Evolutionary conservation across 2,797 vertebrate genomes (phyloP).

Genomic region (Neomorphus geoffroyi): DNA sequence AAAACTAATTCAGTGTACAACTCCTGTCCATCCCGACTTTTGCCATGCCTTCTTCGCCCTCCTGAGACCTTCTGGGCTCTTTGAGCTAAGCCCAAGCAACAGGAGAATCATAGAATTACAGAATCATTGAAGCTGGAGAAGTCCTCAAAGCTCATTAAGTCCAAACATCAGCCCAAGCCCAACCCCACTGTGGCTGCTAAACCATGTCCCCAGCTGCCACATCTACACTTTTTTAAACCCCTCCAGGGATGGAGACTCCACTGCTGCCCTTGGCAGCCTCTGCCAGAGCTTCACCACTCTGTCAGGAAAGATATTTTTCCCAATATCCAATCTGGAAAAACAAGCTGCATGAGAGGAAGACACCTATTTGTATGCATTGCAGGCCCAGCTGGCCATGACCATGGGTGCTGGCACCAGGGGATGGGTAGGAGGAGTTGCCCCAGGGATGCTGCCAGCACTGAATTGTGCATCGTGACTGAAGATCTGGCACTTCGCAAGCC

Average conservation of each 20-base stretch:
- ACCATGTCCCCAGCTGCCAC: no score
- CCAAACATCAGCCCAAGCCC: no score
- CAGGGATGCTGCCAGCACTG: fast-evolving
- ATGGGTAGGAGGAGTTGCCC: background rate
- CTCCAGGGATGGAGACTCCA: no score
- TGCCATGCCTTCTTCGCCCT: background rate
- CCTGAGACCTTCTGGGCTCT: background rate
- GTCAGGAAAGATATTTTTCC: no score
- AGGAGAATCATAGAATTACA: background rate
- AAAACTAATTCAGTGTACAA: background rate
- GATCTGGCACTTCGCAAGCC: fast-evolving
- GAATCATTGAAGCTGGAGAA: no score
- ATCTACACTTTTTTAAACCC: no score
- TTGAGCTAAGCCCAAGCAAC: background rate
- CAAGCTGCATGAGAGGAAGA: background rate
- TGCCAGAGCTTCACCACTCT: no score
- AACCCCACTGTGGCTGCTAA: no score
- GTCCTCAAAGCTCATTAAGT: no score
- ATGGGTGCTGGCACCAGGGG: background rate
- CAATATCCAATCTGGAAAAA: background rate
- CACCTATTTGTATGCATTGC: background rate
- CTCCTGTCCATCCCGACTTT: background rate
- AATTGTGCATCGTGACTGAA: fast-evolving
- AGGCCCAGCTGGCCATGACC: background rate
- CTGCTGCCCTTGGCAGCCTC: no score